Evolutionary conservation across 1,140 invertebrate genomes (phyloP).

Genomic region (Magallana angulata): DNA sequence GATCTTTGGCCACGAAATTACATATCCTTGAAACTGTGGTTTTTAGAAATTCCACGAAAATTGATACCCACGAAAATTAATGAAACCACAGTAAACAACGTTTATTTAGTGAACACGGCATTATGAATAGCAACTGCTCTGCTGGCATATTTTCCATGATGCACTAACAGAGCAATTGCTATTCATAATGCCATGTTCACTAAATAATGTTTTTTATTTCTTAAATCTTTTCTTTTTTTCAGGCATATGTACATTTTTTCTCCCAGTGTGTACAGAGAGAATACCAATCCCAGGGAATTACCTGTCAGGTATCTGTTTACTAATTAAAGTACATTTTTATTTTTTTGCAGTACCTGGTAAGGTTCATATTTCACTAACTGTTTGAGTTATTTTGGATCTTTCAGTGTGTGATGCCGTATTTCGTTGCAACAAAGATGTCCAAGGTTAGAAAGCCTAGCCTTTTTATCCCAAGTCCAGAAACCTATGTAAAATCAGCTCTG

Average conservation of each 20-base stretch:
- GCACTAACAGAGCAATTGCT: too few relatives aligned
- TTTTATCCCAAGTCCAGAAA: conserved; percentile 88
- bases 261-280: conserved; percentile 89
- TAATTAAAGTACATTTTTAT: neutral
- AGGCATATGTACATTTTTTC: conserved; percentile 92
- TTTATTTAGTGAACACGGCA: too few relatives aligned
- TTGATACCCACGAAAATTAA: too few relatives aligned
- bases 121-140: too few relatives aligned
- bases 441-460: conserved; percentile 89
- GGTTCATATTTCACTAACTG: neutral
- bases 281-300: conserved; percentile 88
- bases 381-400: conserved; percentile 81
- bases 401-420: conserved; percentile 92
- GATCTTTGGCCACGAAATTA: too few relatives aligned
- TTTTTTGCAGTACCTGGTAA: neutral
- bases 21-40: too few relatives aligned
- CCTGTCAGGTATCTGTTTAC: conserved; percentile 78
- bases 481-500: conserved; percentile 89
- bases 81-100: too few relatives aligned
- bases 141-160: too few relatives aligned
- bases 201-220: too few relatives aligned
- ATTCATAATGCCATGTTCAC: too few relatives aligned
- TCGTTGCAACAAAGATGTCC: conserved; percentile 96
- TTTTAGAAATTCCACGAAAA: too few relatives aligned
- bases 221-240: conserved; percentile 58